Evolutionary conservation across 2,797 vertebrate genomes (phyloP).

Genomic region (Hyperoplus immaculatus): DNA sequence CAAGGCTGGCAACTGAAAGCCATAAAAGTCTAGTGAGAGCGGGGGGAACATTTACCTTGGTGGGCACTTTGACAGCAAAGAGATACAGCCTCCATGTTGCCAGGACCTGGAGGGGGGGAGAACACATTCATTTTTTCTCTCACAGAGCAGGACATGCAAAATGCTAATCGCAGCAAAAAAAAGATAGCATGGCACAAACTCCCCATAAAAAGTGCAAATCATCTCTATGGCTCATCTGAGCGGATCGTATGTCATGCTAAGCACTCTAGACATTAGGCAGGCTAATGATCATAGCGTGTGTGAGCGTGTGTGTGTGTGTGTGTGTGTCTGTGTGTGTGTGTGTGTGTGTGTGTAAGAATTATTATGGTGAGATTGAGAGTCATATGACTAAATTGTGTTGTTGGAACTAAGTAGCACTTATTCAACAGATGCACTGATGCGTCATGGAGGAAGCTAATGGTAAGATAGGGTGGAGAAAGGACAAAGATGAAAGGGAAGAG

Average conservation of each 20-base stretch:
- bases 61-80: constrained; percentile 91
- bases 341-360: constrained; percentile 40
- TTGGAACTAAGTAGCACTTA: constrained; percentile 51
- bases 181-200: constrained; percentile 72
- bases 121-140: constrained; percentile 78
- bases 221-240: constrained; percentile 60
- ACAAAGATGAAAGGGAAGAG: constrained; percentile 11
- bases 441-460: constrained; percentile 23
- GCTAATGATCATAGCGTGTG: constrained; percentile 60
- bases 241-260: constrained; percentile 68
- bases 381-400: constrained; percentile 53
- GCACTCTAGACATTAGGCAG: constrained; percentile 66
- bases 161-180: constrained; percentile 78
- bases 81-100: constrained; percentile 94
- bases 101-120: constrained; percentile 85
- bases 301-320: neutral
- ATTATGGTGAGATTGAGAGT: constrained; percentile 49
- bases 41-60: constrained; percentile 87
- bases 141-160: constrained; percentile 73
- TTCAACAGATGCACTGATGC: constrained; percentile 57
- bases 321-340: neutral
- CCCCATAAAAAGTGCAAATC: constrained; percentile 70
- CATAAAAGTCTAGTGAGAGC: constrained; percentile 65
- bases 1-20: constrained; percentile 65
- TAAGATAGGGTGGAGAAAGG: constrained; percentile 4